Evolutionary conservation across 1,140 invertebrate species (phyloP).

Genomic region (Diorhabda sublineata): DNA sequence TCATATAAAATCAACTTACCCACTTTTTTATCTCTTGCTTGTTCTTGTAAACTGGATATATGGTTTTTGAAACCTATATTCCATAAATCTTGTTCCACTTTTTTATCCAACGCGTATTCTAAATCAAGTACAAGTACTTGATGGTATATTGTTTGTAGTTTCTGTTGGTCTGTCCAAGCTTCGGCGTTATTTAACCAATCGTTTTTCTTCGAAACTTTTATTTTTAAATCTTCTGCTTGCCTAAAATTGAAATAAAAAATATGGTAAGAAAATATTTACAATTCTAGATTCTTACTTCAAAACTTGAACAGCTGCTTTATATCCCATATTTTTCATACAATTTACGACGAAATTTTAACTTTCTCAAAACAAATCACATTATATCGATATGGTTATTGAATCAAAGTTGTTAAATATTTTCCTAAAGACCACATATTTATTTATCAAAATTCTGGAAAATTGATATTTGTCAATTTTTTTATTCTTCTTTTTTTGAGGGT

Average conservation of each 20-base stretch:
- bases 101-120: conserved; percentile 83
- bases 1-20: not conserved
- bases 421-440: not conserved
- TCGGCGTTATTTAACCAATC: conserved; percentile 60
- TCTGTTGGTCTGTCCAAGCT: conserved; percentile 59
- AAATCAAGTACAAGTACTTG: conserved; percentile 74
- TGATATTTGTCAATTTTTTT: not conserved
- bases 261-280: conserved; percentile 18
- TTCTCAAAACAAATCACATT: not conserved
- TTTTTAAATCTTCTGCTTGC: conserved; percentile 67
- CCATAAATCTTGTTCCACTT: conserved; percentile 87
- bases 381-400: not conserved
- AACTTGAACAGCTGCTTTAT: conserved; percentile 67
- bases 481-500: not conserved
- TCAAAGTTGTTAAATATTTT: not conserved
- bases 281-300: conserved; percentile 55
- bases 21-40: conserved; percentile 74
- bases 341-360: not conserved
- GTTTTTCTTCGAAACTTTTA: conserved; percentile 60
- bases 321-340: conserved; percentile 24
- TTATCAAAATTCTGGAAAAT: not conserved
- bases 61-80: conserved; percentile 85
- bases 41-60: conserved; percentile 71
- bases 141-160: conserved; percentile 73
- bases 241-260: conserved; percentile 45